phyloP scores from a whole-genome alignment of 1,140 invertebrate genomes.

The Cydia strobilella region DNA sequence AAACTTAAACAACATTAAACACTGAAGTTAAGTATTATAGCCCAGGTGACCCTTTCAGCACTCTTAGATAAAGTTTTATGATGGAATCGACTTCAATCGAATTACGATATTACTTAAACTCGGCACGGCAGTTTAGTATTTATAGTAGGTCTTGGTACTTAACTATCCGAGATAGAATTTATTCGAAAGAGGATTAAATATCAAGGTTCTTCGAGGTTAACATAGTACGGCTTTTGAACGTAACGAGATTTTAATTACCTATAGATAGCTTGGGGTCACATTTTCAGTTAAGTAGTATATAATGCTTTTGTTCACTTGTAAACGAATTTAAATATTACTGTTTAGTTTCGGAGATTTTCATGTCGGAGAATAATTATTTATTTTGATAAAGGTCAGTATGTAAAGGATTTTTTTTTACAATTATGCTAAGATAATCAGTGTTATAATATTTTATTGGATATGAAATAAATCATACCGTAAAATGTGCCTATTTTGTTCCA shows the following conservation, averaged over 20 bases:
- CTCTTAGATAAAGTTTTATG: conserved; percentile 4
- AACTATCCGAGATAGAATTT: not conserved
- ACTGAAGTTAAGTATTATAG: too few relatives aligned
- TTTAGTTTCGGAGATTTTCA: not conserved
- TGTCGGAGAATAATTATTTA: not conserved
- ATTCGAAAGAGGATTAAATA: conserved; percentile 18
- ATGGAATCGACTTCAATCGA: conserved; percentile 16
- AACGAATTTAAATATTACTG: not conserved
- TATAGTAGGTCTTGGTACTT: not conserved
- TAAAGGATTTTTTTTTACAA: too few relatives aligned
- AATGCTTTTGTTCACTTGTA: conserved; percentile 9
- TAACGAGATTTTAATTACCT: conserved; percentile 19
- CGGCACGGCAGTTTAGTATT: conserved; percentile 9
- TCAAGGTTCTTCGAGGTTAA: conserved; percentile 9
- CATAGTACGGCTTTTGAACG: not conserved
- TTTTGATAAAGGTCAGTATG: not conserved
- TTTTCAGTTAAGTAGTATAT: not conserved
- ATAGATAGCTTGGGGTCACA: conserved; percentile 11
- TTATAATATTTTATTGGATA: not conserved
- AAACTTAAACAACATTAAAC: too few relatives aligned
- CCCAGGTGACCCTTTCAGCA: conserved; percentile 3
- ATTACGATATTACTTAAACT: conserved; percentile 1
- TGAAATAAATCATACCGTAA: not conserved
- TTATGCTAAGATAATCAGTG: too few relatives aligned
- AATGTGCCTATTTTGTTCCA: too few relatives aligned